Conservation (phyloP, 2,797 vertebrate species). For the Gouania willdenowi region DNA sequence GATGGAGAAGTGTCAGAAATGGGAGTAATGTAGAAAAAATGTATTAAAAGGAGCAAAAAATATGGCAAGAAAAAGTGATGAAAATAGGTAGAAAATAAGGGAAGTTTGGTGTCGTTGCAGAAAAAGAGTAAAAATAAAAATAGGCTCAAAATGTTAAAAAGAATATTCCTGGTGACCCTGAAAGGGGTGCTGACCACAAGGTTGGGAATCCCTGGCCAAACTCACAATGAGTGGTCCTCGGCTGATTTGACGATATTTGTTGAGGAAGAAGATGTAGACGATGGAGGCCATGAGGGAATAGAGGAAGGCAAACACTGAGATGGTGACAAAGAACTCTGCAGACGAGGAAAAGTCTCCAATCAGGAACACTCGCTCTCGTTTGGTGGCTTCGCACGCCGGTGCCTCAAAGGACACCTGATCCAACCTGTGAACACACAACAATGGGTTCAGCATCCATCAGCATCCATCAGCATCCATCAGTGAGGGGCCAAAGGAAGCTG, state of each 20-base stretch:
- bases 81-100: no score
- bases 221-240: constrained; percentile 91
- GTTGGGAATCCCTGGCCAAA: constrained; percentile 14
- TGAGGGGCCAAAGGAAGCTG: no score
- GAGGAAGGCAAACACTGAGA: constrained; percentile 94
- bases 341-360: constrained; percentile 94
- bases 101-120: no score
- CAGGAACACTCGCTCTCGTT: constrained; percentile 83
- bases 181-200: no score
- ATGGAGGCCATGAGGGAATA: constrained; percentile 90
- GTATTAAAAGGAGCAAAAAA: no score
- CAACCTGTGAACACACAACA: constrained; percentile 73
- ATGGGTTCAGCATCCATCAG: neutral
- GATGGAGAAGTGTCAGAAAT: no score
- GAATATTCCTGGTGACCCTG: no score
- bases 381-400: constrained; percentile 86
- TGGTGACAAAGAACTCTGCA: constrained; percentile 94
- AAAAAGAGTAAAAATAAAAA: neutral
- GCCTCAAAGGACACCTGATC: constrained; percentile 91
- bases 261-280: constrained; percentile 94
- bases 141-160: neutral
- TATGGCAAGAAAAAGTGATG: no score
- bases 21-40: no score
- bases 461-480: neutral
- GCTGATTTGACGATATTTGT: constrained; percentile 94